Evolutionary conservation across 2,113 vertebrate species (phyloP), one percentile per base, ranked within the genome.

Genomic region (Strix aluco): DNA sequence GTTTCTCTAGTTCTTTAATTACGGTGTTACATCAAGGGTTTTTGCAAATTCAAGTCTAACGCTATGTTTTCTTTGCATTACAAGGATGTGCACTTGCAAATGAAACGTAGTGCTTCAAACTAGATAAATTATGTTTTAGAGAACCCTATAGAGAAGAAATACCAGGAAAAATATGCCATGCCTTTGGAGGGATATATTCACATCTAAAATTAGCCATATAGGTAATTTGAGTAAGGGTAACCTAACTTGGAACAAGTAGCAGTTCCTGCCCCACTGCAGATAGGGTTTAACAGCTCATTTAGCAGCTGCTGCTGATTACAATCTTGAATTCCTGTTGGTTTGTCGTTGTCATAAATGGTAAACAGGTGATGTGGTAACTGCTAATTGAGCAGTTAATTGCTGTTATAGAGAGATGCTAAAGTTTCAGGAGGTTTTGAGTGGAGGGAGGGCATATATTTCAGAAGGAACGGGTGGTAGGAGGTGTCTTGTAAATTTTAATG

Each of bases 381-480:
- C 32, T 82, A 55, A 82, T 47, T 59, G 61, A 94, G 17, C 2
- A 72, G 55, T 32, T 82, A n/a, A 52, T 54, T 51, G n/a, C 38
- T 72, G 2, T 42, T 75, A n/a, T 29, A 26, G 15, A 59, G 66
- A 18, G 32, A 38, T 14, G 40, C 6, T 72, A 19, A 90, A 67
- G 22, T 0, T 11, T 6, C 1, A 30, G 20, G 9, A 18, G 6
- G 5, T 2, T 71, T 80, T 54, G 22, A 7, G 14, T n/a, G 11
- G 6, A 27, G 4, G 9, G 6, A 8, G 11, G 3, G 11, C 0
- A 1, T 25, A 2, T 10, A 2, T 16, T 46, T 52, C 3, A 23
- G 18, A 46, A 57, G 42, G 9, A 12, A 18, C 3, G 36, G 6
- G 44, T 5, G 22, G 25, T 40, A 10, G 3, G 11, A 5, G 2